phyloP scores from a whole-genome alignment of 2,797 vertebrate species.

The Eospalax fontanierii region DNA sequence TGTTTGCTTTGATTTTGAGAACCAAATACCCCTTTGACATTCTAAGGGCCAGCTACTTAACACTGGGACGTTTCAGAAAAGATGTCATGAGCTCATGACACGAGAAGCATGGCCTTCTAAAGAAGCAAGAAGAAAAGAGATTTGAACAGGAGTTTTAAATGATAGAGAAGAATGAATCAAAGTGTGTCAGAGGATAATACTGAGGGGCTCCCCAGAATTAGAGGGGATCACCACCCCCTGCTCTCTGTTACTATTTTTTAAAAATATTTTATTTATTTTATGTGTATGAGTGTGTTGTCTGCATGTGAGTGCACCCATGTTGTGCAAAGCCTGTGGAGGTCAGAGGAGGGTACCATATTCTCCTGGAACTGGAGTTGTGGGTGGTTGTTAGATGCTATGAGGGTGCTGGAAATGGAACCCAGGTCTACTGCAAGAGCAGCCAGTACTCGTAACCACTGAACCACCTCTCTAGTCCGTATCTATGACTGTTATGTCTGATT shows the following conservation, averaged over 20 bases:
- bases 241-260: not conserved
- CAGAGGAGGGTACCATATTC: too few relatives aligned
- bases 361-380: too few relatives aligned
- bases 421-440: too few relatives aligned
- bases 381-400: too few relatives aligned
- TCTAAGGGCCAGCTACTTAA: conserved; percentile 74
- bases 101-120: conserved; percentile 70
- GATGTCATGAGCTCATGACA: conserved; percentile 77
- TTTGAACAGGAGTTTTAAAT: not conserved
- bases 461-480: not conserved
- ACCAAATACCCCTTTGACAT: conserved; percentile 79
- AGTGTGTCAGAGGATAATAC: not conserved
- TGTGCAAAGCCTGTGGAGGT: too few relatives aligned
- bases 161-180: conserved; percentile 35
- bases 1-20: conserved; percentile 84
- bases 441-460: too few relatives aligned
- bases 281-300: too few relatives aligned
- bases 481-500: not conserved
- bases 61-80: conserved; percentile 80
- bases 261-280: too few relatives aligned
- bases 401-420: too few relatives aligned
- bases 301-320: too few relatives aligned
- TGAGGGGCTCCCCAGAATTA: not conserved
- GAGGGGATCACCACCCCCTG: not conserved
- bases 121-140: conserved; percentile 64